These are phyloP conservation scores for Eleginops maclovinus DNA, from an alignment of 2,113 vertebrate species.

Conservation along the genomic window DNA sequence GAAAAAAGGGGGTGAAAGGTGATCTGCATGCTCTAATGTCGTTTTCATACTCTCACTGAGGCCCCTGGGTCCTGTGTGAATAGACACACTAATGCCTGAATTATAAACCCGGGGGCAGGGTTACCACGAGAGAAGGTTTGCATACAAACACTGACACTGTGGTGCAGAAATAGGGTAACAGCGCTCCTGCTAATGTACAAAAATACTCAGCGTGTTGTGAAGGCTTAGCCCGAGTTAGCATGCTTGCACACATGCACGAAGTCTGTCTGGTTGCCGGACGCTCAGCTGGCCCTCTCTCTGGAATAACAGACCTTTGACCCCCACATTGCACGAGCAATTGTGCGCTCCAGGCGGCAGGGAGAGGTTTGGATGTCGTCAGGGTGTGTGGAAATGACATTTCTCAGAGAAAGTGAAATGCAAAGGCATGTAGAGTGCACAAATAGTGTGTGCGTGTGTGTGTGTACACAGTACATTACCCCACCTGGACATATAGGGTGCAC, in stretches of 20 bases:
- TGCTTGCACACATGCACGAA: slow-evolving; percentile 19
- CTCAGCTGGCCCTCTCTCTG: slow-evolving; percentile 63
- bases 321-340: slow-evolving; percentile 16
- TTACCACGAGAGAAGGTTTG: slow-evolving; percentile 27
- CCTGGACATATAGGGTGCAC: slow-evolving; percentile 53
- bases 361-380: slow-evolving; percentile 42
- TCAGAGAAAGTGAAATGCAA: slow-evolving; percentile 47
- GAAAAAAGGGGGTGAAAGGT: slow-evolving; percentile 73
- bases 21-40: slow-evolving; percentile 76
- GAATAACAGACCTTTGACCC: slow-evolving; percentile 79
- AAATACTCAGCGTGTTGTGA: slow-evolving; percentile 4
- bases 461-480: slow-evolving; percentile 39
- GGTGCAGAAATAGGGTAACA: slow-evolving; percentile 23
- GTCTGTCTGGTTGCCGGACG: slow-evolving; percentile 9
- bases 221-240: slow-evolving; percentile 33
- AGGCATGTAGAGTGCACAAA: slow-evolving; percentile 41
- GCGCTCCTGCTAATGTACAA: slow-evolving; percentile 17
- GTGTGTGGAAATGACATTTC: slow-evolving; percentile 60
- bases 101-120: slow-evolving; percentile 39
- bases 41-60: slow-evolving; percentile 63
- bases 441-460: slow-evolving; percentile 20
- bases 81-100: slow-evolving; percentile 55
- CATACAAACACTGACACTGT: slow-evolving; percentile 21
- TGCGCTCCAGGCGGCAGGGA: slow-evolving; percentile 27
- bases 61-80: slow-evolving; percentile 59